Evolutionary conservation across 2,113 vertebrate genomes (phyloP).

Genomic region (Ictalurus furcatus): DNA sequence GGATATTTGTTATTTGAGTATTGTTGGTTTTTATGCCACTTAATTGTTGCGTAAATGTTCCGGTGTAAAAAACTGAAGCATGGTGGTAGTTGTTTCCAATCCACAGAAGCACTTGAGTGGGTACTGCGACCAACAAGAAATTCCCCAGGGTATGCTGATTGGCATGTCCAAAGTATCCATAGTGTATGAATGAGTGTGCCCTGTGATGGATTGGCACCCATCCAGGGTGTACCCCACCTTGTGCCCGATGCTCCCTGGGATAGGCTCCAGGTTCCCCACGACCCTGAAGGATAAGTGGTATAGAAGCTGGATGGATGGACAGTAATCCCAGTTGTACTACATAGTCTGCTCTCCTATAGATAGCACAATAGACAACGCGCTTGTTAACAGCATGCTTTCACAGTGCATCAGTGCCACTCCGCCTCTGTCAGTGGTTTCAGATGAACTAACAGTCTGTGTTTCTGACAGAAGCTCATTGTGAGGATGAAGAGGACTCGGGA

Average conservation of each 20-base stretch:
- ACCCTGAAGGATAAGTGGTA: too few species aligned
- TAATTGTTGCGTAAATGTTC: neutral
- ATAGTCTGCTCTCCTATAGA: neutral
- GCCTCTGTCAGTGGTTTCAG: slow-evolving; percentile 10
- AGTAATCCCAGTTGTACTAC: neutral
- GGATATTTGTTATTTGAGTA: neutral
- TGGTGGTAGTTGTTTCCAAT: neutral
- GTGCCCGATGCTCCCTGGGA: too few species aligned
- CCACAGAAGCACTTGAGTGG: neutral
- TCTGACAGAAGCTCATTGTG: slow-evolving; percentile 37
- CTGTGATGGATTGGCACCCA: too few species aligned
- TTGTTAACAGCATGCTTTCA: neutral
- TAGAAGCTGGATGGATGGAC: neutral
- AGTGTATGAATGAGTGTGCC: too few species aligned
- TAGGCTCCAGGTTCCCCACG: too few species aligned
- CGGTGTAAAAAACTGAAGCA: neutral
- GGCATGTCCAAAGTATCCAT: too few species aligned
- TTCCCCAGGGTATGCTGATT: too few species aligned
- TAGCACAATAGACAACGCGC: neutral
- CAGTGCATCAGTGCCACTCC: neutral
- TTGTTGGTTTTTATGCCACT: neutral
- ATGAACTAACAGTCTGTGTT: slow-evolving; percentile 47
- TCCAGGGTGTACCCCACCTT: too few species aligned
- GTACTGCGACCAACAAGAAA: neutral
- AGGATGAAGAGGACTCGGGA: slow-evolving; percentile 11